A percentile compares a stretch with the other conserved stretches of the same genome.
Conservation (phyloP, 1,140 invertebrate species). For the Psilanteris sp. region DNA sequence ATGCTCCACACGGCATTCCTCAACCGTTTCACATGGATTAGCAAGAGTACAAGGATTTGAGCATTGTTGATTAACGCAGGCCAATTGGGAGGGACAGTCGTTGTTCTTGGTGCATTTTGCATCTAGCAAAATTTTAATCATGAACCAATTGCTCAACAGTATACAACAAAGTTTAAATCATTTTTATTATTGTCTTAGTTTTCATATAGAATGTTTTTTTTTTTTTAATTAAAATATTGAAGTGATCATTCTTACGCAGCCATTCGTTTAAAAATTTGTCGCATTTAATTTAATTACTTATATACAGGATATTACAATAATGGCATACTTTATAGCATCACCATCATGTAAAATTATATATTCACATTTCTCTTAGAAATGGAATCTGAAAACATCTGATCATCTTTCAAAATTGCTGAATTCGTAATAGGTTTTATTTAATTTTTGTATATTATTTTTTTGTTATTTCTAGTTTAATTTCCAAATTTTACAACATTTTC, state of each 20-base stretch:
- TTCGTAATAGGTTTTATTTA: no score
- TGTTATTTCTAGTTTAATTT: no score
- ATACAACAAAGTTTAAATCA: conserved; percentile 1
- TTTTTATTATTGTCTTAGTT: background rate
- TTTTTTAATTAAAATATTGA: no score
- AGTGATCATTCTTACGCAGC: conserved; percentile 14
- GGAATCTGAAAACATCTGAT: no score
- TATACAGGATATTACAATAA: conserved; percentile 65
- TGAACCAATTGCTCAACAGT: conserved; percentile 43
- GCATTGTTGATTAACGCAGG: conserved; percentile 89
- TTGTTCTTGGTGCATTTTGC: conserved; percentile 85
- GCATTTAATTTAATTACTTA: no score
- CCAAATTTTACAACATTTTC: no score
- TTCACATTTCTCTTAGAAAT: no score
- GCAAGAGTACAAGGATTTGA: conserved; percentile 85
- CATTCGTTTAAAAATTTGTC: conserved; percentile 4
- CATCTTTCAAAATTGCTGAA: no score
- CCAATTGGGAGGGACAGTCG: conserved; percentile 86
- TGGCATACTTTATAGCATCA: conserved; percentile 50
- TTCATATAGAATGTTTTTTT: no score
- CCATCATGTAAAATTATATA: conserved; percentile 54
- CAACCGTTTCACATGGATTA: conserved; percentile 84
- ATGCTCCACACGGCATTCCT: conserved; percentile 88
- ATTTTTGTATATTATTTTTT: no score
- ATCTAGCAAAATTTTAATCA: conserved; percentile 79